phyloP scores from a whole-genome alignment of 2,113 vertebrate genomes.

The Mus spicilegus region DNA sequence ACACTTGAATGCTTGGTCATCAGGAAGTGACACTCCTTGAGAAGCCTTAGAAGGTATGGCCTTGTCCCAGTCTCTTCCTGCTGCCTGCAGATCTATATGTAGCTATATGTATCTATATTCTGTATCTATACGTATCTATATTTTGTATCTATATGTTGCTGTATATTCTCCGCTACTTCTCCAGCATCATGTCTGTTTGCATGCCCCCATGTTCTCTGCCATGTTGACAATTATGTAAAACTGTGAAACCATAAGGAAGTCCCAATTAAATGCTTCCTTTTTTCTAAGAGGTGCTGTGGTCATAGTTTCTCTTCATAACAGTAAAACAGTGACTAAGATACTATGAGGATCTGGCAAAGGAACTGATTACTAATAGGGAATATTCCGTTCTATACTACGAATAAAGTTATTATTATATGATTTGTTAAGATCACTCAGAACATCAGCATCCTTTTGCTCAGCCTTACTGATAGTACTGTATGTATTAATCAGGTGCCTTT shows the following conservation, averaged over 20 bases:
- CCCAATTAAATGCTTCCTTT: neutral
- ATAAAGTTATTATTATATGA: conserved; percentile 81
- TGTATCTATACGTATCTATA: too few relatives aligned
- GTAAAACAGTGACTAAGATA: conserved; percentile 5
- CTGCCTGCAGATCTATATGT: neutral
- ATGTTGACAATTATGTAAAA: neutral
- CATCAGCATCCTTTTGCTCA: conserved; percentile 76
- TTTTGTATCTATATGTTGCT: too few relatives aligned
- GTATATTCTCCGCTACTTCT: neutral
- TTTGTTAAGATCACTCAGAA: conserved; percentile 82
- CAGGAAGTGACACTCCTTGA: neutral
- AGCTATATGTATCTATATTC: too few relatives aligned
- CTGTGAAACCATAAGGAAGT: neutral
- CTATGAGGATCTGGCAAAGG: conserved; percentile 81
- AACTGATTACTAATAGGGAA: conserved; percentile 85
- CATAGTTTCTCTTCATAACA: neutral
- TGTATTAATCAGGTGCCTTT: conserved; percentile 72
- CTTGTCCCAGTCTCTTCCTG: neutral
- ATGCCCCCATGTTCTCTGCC: neutral
- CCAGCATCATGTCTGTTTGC: neutral
- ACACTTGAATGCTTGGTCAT: neutral
- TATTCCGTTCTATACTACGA: conserved; percentile 78
- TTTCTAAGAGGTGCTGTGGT: neutral
- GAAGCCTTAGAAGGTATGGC: neutral
- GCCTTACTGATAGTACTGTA: conserved; percentile 63